Percentiles rank a stretch among this genome's conserved stretches.
Evolutionary conservation across 1,140 invertebrate genomes (phyloP).

Genomic region (Penaeus japonicus): DNA sequence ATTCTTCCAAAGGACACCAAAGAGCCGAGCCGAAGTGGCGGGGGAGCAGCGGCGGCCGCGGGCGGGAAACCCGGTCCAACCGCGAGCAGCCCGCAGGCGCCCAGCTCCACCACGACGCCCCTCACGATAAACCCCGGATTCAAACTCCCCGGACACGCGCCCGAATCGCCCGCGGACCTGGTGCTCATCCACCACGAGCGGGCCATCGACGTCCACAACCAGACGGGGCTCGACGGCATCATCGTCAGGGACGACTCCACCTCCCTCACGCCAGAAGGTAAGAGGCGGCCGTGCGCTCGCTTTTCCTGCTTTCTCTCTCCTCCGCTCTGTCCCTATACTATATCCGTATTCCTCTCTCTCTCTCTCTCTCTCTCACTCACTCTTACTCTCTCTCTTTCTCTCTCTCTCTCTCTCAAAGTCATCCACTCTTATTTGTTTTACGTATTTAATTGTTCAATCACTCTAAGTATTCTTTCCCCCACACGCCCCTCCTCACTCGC

Average conservation of each 20-base stretch:
- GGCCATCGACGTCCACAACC: constrained; percentile 38
- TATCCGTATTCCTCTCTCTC: background rate
- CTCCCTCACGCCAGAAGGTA: constrained; percentile 28
- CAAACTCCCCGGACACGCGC: constrained; percentile 38
- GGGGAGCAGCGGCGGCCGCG: no score
- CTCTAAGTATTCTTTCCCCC: no score
- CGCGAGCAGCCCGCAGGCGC: no score
- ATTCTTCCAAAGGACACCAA: no score
- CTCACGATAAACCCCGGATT: constrained; percentile 3
- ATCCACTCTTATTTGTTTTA: background rate
- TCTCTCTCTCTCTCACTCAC: background rate
- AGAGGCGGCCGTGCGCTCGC: background rate
- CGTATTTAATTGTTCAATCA: no score
- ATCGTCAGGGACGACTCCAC: constrained; percentile 33
- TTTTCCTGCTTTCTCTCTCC: background rate
- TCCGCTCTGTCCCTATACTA: background rate
- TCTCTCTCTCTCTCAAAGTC: background rate
- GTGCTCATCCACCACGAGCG: constrained; percentile 38
- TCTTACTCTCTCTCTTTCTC: background rate
- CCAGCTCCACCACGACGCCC: background rate
- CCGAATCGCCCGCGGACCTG: constrained; percentile 40
- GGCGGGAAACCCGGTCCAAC: no score
- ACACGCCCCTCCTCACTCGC: no score
- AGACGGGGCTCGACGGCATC: constrained; percentile 39
- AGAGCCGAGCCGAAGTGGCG: no score